Conservation (phyloP, 2,113 vertebrate genomes). For the Ranitomeya variabilis region DNA sequence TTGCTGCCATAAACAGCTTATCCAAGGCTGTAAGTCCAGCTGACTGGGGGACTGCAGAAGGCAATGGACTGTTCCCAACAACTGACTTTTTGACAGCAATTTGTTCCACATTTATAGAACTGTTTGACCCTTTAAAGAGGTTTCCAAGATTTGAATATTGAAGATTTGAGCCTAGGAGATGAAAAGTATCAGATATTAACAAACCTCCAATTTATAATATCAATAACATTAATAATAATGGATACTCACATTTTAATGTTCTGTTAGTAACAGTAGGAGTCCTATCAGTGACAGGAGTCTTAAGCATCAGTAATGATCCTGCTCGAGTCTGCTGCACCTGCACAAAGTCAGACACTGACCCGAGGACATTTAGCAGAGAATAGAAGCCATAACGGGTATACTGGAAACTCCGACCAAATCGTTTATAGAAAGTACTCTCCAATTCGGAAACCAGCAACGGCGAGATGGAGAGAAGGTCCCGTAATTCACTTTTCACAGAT, state of each 20-base stretch:
- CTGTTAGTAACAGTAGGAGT: not conserved
- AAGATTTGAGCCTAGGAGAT: not conserved
- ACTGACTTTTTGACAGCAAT: not conserved
- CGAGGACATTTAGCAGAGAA: slow-evolving; percentile 81
- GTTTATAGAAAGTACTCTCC: slow-evolving; percentile 72
- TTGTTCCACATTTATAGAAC: not conserved
- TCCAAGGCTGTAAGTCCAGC: not conserved
- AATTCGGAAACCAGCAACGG: slow-evolving; percentile 79
- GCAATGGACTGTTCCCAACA: not conserved
- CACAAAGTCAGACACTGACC: slow-evolving; percentile 74
- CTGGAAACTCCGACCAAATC: slow-evolving; percentile 77
- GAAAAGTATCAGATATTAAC: not conserved
- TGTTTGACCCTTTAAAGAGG: not conserved
- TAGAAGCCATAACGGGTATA: slow-evolving; percentile 80
- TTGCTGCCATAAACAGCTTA: not conserved
- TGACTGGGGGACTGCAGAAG: not conserved
- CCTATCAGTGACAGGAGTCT: slow-evolving; percentile 32
- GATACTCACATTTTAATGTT: not conserved
- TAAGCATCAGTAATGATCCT: slow-evolving; percentile 81
- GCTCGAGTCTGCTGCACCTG: slow-evolving; percentile 73
- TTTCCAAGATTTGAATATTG: not conserved
- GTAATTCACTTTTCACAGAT: slow-evolving; percentile 79
- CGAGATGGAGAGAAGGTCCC: slow-evolving; percentile 79
- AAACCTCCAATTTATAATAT: not conserved
- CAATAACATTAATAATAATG: not conserved